Base-by-base conservation (phyloP, 2,113 vertebrate genomes). In the Crocuta crocuta region DNA sequence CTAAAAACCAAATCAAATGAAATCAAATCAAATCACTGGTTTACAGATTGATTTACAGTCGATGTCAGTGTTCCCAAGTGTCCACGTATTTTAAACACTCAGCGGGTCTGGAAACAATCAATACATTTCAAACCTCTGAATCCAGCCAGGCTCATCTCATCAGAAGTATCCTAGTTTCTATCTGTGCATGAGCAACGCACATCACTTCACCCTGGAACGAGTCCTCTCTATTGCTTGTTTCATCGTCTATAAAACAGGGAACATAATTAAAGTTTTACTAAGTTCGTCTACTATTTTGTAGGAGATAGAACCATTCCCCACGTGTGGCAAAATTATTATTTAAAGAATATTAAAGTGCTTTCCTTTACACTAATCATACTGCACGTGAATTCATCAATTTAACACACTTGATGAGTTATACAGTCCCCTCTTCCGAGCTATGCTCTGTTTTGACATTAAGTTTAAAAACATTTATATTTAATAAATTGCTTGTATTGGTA, bases 121-220 rank as follows among this genome's bases (percentile, higher is more conserved):
- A 12, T 17, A 16, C 19, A 13, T 16, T 73, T 70, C 48, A 81
- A 9, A 70, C 2, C 0, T 4, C 19, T 5, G 78, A 33, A 19
- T 33, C 48, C 35, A 24, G 8, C 16, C 48, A 26, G 35, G 5
- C 10, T 33, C n/a, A 21, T 2, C 31, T 6, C 7, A 24, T 55
- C 48, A 45, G 76, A 31, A 5, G 23, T 12, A 8, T 21, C 0
- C 63, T 53, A 2, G 4, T 10, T 16, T 6, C 26, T 23, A 9
- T 16, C 50, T 35, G 17, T 53, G 1, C 1, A 6, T 9, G 11
- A 35, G 23, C 13, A 31, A 19, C 73, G 81, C 0, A 0, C 26
- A 0, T 28, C 10, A 10, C 15, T 10, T 39, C 16, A 6, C 39
- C 23, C 68, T 50, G 0, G 50, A 13, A 6, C 68, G 3, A 1